Base-by-base conservation (phyloP, 2,797 vertebrate genomes). In the Acanthurus lineatus region DNA sequence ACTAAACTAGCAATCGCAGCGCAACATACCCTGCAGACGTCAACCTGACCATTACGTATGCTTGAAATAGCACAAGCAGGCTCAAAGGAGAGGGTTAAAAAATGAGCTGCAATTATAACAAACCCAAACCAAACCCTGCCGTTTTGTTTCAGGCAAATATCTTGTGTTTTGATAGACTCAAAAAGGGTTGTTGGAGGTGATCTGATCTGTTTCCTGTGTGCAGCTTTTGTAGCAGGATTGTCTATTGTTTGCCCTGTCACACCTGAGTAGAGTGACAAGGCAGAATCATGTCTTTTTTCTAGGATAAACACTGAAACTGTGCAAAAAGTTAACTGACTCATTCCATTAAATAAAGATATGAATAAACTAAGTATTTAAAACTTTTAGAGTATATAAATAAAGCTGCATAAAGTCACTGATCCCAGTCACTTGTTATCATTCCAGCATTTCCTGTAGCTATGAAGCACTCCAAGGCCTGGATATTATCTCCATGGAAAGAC, bases 41-140 rank as follows among this genome's bases (percentile, higher is more conserved):
- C 86, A 85, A 89, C 81, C 91, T 68, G 9, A 62, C 89, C 82
- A 92, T 92, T 92, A 93, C 77, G 5, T 62, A 57, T 2, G 67
- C 91, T 86, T 11, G 20, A 92, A 93, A 93, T 93, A 93, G 92
- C 73, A 82, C 72, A 25, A 42, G 80, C 45, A 19, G 76, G 81
- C 81, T 82, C 78, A 81, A 85, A 82, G 62, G 65, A 66, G 76
- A 70, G 64, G 82, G 73, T 77, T 82, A 85, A 79, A 32, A 82
- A 72, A 64, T 20, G 54, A 81, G 64, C 81, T 79, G 79, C 78
- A 90, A 92, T 92, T 92, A 93, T 2, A 82, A 76, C 67, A 61
- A 90, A 82, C 78, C 81, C 42, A 73, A 74, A 76, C 63, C 69
- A 62, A 83, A 66, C 70, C 62, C 22, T 9, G 79, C 51, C 79